A percentile compares a stretch with the other conserved stretches of the same genome.
Evolutionary conservation across 92 coral and sea anemone species (phyloP).

Genomic region (Desmophyllum pertusum): DNA sequence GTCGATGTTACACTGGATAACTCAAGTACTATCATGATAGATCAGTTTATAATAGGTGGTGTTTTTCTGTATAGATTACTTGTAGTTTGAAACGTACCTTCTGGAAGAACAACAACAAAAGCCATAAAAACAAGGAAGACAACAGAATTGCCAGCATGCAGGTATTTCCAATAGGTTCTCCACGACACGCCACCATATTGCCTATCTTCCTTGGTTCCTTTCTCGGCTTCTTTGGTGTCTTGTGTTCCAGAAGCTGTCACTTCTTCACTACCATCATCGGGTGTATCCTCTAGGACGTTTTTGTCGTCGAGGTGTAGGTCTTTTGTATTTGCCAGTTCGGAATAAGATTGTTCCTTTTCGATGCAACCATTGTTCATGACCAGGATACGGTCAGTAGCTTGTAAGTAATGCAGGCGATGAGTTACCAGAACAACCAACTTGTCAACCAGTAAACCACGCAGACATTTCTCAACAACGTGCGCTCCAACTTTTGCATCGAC

Average conservation of each 20-base stretch:
- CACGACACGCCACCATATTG: conserved; percentile 33
- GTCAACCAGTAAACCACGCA: not conserved
- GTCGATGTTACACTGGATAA: too few species aligned
- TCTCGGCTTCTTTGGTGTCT: conserved; percentile 2
- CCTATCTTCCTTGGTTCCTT: conserved; percentile 37
- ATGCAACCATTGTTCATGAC: conserved; percentile 19
- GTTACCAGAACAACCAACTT: conserved; percentile 20
- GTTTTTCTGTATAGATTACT: too few species aligned
- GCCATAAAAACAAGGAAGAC: not conserved
- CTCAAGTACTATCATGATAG: too few species aligned
- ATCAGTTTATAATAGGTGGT: too few species aligned
- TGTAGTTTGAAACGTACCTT: conserved; percentile 19
- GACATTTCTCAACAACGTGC: conserved; percentile 6
- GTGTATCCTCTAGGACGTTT: not conserved
- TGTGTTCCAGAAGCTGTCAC: too few species aligned
- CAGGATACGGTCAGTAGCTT: conserved; percentile 6
- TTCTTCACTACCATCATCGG: not conserved
- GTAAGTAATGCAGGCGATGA: conserved; percentile 19
- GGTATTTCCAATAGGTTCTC: conserved; percentile 40
- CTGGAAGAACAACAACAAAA: conserved; percentile 36
- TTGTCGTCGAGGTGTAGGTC: not conserved
- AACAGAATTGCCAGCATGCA: conserved; percentile 45
- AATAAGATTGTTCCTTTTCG: conserved; percentile 1
- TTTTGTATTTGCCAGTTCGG: not conserved
- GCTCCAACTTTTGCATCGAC: conserved; percentile 31